Percentiles rank a stretch among this genome's conserved stretches.
These are phyloP conservation scores for Marisa cornuarietis DNA, from an alignment of 1,140 invertebrate species.

Conservation along the genomic window DNA sequence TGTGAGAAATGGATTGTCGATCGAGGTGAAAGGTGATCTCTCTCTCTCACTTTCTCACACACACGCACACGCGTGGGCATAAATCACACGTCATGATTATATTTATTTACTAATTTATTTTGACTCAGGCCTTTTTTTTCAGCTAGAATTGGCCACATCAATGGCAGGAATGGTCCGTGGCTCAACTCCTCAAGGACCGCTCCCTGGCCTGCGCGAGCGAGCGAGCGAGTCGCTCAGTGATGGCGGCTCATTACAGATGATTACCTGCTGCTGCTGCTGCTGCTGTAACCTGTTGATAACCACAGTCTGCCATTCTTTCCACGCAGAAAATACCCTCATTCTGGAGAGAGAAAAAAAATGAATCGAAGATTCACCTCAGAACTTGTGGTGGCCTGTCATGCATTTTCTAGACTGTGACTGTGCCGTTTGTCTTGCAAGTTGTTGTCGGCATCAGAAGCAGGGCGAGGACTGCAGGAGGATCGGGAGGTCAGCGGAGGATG, in stretches of 20 bases:
- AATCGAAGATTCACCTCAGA: not conserved
- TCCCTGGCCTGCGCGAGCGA: slow-evolving; percentile 11
- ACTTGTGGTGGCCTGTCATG: not conserved
- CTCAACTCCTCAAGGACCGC: too few species aligned
- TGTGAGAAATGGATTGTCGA: not conserved
- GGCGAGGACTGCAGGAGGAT: not conserved
- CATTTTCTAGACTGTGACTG: not conserved
- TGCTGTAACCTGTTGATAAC: not conserved
- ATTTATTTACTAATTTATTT: not conserved
- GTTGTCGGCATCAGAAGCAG: not conserved
- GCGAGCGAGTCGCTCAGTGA: not conserved
- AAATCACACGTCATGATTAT: not conserved
- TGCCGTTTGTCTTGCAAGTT: not conserved
- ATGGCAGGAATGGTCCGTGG: too few species aligned
- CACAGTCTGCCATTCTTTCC: not conserved
- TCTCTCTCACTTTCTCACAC: slow-evolving; percentile 1
- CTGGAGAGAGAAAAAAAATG: not conserved
- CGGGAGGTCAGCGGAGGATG: not conserved
- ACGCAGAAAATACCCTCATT: not conserved
- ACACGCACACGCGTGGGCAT: slow-evolving; percentile 3
- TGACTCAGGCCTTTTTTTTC: not conserved
- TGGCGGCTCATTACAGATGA: slow-evolving; percentile 2
- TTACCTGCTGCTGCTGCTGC: not conserved
- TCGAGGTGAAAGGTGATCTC: not conserved
- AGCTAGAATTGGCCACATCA: not conserved